A percentile compares a stretch with the other conserved stretches of the same genome.
phyloP scores from a whole-genome alignment of 2,888 invertebrate genomes.

The Tipula unca region DNA sequence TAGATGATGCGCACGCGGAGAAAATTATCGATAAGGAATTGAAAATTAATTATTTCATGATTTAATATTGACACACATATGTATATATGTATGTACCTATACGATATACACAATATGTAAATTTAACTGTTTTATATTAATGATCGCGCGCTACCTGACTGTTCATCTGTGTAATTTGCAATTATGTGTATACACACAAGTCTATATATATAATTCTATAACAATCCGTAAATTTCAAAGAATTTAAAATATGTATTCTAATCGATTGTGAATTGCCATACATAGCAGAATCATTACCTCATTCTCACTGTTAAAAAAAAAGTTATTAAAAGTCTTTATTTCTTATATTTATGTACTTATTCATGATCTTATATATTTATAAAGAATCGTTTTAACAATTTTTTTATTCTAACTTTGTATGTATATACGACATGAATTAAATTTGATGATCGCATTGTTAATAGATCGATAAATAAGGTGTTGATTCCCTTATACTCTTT shows the following conservation, averaged over 20 bases:
- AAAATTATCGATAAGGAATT: background rate
- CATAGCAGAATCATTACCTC: background rate
- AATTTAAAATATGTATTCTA: background rate
- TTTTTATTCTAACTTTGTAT: background rate
- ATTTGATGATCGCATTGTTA: background rate
- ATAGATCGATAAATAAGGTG: conserved; percentile 14
- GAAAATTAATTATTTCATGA: background rate
- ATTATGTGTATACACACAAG: background rate
- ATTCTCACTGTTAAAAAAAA: background rate
- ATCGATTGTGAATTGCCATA: background rate
- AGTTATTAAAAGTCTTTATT: background rate
- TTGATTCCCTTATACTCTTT: background rate
- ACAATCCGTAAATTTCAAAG: background rate
- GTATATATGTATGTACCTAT: background rate
- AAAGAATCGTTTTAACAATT: background rate
- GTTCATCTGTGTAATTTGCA: background rate
- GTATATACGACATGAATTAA: background rate
- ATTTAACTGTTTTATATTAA: background rate
- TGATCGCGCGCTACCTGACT: background rate
- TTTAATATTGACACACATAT: background rate
- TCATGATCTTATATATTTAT: background rate
- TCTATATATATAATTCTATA: no score
- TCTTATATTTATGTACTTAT: no score
- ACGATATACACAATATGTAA: no score
- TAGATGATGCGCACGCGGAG: background rate